These are phyloP conservation scores for Ectropis grisescens DNA, from an alignment of 1,140 invertebrate genomes.

Conservation along the genomic window DNA sequence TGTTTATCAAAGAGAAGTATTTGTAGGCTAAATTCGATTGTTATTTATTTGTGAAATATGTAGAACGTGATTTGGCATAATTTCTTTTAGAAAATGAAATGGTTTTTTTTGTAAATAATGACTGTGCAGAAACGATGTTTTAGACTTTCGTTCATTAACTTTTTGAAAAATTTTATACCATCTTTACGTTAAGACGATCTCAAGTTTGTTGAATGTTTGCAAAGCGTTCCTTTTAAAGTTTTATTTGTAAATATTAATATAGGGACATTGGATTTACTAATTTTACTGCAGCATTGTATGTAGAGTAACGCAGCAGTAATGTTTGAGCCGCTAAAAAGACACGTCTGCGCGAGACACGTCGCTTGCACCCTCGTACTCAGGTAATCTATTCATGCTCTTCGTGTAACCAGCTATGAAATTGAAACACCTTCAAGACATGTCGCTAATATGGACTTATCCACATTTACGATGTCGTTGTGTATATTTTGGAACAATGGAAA, in stretches of 20 bases:
- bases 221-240: slow-evolving; percentile 70
- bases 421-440: slow-evolving; percentile 54
- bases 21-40: slow-evolving; percentile 68
- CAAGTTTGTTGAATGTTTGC: slow-evolving; percentile 69
- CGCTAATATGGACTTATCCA: slow-evolving; percentile 54
- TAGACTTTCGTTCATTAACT: slow-evolving; percentile 53
- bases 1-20: slow-evolving; percentile 67
- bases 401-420: slow-evolving; percentile 61
- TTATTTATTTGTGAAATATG: slow-evolving; percentile 66
- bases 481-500: slow-evolving; percentile 67
- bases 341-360: slow-evolving; percentile 10
- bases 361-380: slow-evolving; percentile 30
- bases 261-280: slow-evolving; percentile 65
- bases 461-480: slow-evolving; percentile 64
- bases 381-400: slow-evolving; percentile 54
- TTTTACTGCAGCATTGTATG: slow-evolving; percentile 41
- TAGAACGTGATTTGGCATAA: slow-evolving; percentile 55
- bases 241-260: slow-evolving; percentile 69
- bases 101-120: slow-evolving; percentile 54
- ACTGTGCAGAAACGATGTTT: slow-evolving; percentile 38
- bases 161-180: slow-evolving; percentile 65
- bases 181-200: slow-evolving; percentile 69
- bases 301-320: slow-evolving; percentile 17
- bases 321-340: slow-evolving; percentile 26
- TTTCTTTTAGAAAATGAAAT: slow-evolving; percentile 26